Evolutionary conservation across 2,888 invertebrate genomes (phyloP).

Genomic region (Synergus laeviventris): DNA sequence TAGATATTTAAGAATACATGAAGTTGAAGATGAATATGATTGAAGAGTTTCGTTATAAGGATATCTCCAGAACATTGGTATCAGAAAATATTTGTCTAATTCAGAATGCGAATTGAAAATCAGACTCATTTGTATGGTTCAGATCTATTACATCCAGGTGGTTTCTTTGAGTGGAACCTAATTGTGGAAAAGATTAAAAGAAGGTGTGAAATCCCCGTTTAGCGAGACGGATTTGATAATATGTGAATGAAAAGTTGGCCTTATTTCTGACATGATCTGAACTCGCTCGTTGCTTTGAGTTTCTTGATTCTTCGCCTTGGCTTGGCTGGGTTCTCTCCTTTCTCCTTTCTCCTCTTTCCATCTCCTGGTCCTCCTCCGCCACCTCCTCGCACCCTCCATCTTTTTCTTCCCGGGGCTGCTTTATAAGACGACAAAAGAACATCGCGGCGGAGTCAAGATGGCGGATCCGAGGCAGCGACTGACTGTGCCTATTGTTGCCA

Average conservation of each 20-base stretch:
- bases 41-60: not conserved
- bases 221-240: not conserved
- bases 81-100: not conserved
- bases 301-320: conserved; percentile 17
- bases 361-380: conserved; percentile 46
- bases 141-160: not conserved
- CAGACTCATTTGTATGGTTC: not conserved
- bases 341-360: conserved; percentile 31
- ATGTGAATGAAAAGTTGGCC: conserved; percentile 14
- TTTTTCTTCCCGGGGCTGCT: conserved; percentile 63
- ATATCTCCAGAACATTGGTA: too few relatives aligned
- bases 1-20: not conserved
- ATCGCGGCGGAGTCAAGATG: conserved; percentile 73
- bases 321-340: conserved; percentile 30
- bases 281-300: conserved; percentile 20
- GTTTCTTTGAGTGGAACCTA: not conserved
- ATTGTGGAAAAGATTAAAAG: not conserved
- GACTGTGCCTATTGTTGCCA: conserved; percentile 67
- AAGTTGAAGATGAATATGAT: too few relatives aligned
- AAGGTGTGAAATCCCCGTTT: conserved; percentile 10
- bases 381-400: conserved; percentile 52
- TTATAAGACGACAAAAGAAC: conserved; percentile 72
- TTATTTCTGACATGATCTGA: conserved; percentile 31
- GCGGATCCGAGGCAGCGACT: conserved; percentile 65
- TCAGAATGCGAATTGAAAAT: not conserved